Evolutionary conservation across 2,797 vertebrate species (phyloP), one percentile per base, ranked within the genome.

Genomic region (Phataginus tetradactyla): DNA sequence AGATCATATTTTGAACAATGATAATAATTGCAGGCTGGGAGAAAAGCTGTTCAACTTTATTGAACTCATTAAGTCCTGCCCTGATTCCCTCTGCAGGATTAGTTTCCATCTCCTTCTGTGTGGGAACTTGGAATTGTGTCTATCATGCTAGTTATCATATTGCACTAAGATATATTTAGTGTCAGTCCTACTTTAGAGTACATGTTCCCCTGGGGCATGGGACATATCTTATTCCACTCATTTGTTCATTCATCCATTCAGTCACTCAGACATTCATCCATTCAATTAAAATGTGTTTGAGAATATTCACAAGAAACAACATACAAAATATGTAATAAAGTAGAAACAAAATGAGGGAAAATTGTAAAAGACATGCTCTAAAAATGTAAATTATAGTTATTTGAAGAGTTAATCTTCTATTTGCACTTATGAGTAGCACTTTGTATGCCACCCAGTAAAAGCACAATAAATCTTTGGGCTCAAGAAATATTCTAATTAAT

Each of bases 1-100:
- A 90, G n/a, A 25, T 72, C 13, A 68, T 49, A 53, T 72, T 90
- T 93, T 95, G 85, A 92, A 91, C 12, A 72, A 8, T 75, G 6
- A 6, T 81, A 75, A 95, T 95, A 90, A 94, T 74, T 77, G 3
- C 32, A 88, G 8, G 0, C 3, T 78, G 18, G 4, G 10, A 66
- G 25, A 72, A 59, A 57, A 88, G 12, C 81, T 51, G 11, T 69
- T 75, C 53, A 2, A 42, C 3, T 71, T 77, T 80, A 89, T 34
- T 85, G 32, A 90, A 71, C 4, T 74, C 32, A 68, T 37, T 57
- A 12, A 45, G 7, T 42, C 34, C 14, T 87, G 71, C 37, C 39
- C 29, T 57, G 27, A 81, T 12, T 90, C 4, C 8, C 25, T 17
- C 4, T 12, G 9, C 13, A 86, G 37, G 11, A 37, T n/a, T 32